Percentiles rank a stretch among this genome's conserved stretches.
These are phyloP conservation scores for Sebastes alutus DNA, from an alignment of 2,797 vertebrate species.

Conservation along the genomic window DNA sequence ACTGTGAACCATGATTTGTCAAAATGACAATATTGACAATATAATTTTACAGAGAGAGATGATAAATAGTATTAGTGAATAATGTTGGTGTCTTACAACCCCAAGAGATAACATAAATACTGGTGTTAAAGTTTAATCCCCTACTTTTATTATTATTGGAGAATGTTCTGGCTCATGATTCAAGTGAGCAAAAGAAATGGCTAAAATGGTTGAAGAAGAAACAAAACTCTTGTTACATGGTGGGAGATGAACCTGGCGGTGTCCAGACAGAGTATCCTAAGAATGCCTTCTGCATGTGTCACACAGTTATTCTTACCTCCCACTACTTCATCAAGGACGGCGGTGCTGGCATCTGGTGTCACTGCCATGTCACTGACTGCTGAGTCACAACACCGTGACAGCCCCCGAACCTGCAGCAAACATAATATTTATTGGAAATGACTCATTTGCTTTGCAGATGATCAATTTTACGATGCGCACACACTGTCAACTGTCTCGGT, in stretches of 20 bases:
- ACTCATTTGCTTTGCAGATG: constrained; percentile 28
- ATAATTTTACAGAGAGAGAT: background rate
- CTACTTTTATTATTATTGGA: background rate
- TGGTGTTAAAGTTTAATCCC: background rate
- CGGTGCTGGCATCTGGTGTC: constrained; percentile 59
- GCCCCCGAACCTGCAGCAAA: constrained; percentile 23
- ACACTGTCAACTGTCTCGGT: background rate
- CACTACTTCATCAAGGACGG: constrained; percentile 35
- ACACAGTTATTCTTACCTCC: constrained; percentile 71
- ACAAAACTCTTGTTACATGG: background rate
- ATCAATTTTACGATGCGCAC: background rate
- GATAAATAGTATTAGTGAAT: background rate
- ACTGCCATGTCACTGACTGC: constrained; percentile 52
- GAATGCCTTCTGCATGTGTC: constrained; percentile 67
- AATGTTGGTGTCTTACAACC: background rate
- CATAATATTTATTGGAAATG: constrained; percentile 11
- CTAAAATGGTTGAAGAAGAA: background rate
- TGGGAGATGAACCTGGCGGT: constrained; percentile 28
- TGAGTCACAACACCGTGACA: constrained; percentile 69
- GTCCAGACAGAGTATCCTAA: constrained; percentile 43
- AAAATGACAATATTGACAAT: background rate
- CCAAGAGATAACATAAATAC: background rate
- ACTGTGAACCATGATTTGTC: background rate
- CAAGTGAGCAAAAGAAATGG: background rate
- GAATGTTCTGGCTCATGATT: constrained; percentile 1